Conservation (phyloP, 2,113 vertebrate genomes). For the Coreoperca whiteheadi region DNA sequence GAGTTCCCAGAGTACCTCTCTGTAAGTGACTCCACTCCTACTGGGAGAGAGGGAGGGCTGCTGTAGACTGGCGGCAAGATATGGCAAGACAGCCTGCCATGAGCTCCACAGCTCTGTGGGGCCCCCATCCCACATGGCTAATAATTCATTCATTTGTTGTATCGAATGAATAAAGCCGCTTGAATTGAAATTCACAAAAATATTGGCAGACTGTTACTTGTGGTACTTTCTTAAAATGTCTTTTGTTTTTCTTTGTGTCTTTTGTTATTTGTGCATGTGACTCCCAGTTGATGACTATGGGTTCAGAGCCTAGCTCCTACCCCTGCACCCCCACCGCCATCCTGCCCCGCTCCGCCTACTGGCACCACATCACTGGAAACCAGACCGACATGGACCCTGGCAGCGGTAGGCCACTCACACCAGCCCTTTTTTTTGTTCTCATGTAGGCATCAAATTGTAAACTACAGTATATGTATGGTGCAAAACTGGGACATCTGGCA, state of each 20-base stretch:
- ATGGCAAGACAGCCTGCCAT: too few species aligned
- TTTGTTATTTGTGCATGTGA: neutral
- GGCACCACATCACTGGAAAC: conserved; percentile 95
- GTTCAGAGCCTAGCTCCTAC: conserved; percentile 89
- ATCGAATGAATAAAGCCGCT: too few species aligned
- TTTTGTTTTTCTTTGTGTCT: too few species aligned
- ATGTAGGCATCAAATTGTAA: neutral
- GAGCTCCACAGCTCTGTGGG: too few species aligned
- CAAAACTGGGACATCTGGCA: neutral
- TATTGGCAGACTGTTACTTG: neutral
- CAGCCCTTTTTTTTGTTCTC: neutral
- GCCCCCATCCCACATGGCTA: too few species aligned
- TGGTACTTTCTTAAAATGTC: neutral
- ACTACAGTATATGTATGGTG: neutral
- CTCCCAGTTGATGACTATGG: conserved; percentile 89
- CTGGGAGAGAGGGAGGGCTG: too few species aligned
- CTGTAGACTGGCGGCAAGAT: too few species aligned
- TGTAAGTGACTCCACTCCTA: too few species aligned
- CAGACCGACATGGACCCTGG: conserved; percentile 86
- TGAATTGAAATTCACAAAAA: neutral
- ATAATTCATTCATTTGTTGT: too few species aligned
- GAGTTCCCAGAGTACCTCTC: too few species aligned
- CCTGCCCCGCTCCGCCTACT: conserved; percentile 95
- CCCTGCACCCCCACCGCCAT: conserved; percentile 94
- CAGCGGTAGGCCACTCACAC: conserved; percentile 86